Evolutionary conservation across 2,797 vertebrate genomes (phyloP).

Genomic region (Octomys mimax): DNA sequence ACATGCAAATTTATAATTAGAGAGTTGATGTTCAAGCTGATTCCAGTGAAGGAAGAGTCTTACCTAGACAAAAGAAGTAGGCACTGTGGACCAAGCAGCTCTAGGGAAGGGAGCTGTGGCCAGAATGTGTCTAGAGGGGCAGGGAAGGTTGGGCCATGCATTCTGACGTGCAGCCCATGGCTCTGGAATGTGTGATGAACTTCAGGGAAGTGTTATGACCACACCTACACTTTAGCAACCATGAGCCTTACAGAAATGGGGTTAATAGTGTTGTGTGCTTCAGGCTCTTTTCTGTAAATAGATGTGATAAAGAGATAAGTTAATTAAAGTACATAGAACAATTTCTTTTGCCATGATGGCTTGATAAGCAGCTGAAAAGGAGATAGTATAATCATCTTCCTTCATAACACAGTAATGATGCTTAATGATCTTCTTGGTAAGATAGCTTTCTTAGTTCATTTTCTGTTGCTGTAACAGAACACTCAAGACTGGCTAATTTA

Average conservation of each 20-base stretch:
- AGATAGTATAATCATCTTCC: not conserved
- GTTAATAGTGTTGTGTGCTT: not conserved
- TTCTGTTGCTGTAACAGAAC: not conserved
- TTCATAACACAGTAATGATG: constrained; percentile 27
- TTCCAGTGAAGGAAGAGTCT: not conserved
- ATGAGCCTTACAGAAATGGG: not conserved
- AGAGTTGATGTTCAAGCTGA: not conserved
- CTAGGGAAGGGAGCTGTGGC: not conserved
- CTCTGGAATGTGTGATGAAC: not conserved
- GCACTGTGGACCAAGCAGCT: not conserved
- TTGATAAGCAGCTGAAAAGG: constrained; percentile 12
- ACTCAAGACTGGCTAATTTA: no score
- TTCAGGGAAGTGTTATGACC: not conserved
- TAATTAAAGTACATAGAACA: constrained; percentile 37
- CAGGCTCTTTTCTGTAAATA: constrained; percentile 37
- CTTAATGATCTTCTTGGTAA: not conserved
- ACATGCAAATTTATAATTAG: not conserved
- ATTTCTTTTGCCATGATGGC: not conserved
- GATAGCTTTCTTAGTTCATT: not conserved
- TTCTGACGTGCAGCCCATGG: not conserved
- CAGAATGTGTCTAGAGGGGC: not conserved
- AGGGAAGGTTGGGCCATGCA: not conserved
- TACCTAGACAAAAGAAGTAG: not conserved
- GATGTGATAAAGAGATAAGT: not conserved
- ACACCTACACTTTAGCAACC: not conserved